phyloP scores from a whole-genome alignment of 1,140 invertebrate genomes.

The Drosophila busckii region DNA sequence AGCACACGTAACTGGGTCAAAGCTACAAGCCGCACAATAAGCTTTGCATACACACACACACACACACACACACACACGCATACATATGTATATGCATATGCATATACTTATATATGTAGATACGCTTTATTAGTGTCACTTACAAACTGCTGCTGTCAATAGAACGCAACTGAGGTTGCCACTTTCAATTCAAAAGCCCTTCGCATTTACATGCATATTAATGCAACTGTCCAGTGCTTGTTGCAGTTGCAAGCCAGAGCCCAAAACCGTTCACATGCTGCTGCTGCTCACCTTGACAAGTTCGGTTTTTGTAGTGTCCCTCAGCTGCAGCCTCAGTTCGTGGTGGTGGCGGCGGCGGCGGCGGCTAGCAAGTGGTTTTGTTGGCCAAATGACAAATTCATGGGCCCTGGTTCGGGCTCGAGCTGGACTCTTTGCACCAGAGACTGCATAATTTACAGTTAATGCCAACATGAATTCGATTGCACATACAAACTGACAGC shows the following conservation, averaged over 20 bases:
- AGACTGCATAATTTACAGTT: constrained; percentile 42
- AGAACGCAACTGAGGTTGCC: too few relatives aligned
- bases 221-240: too few relatives aligned
- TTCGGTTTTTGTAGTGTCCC: constrained; percentile 24
- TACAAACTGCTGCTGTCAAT: constrained; percentile 10
- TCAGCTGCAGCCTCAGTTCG: too few relatives aligned
- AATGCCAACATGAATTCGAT: constrained; percentile 45
- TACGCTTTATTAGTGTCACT: constrained; percentile 31
- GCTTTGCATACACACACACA: background rate
- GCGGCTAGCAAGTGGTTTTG: constrained; percentile 20
- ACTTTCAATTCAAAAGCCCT: constrained; percentile 20
- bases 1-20: constrained; percentile 30
- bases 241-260: too few relatives aligned
- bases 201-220: constrained; percentile 15
- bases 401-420: constrained; percentile 22
- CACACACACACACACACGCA: background rate
- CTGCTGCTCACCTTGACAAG: constrained; percentile 39
- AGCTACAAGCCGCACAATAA: constrained; percentile 6
- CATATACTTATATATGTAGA: background rate
- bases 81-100: constrained; percentile 1
- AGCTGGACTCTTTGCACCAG: too few relatives aligned
- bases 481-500: constrained; percentile 32
- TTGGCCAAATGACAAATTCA: constrained; percentile 41
- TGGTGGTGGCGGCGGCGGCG: background rate
- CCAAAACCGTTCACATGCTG: constrained; percentile 36